Base-by-base conservation (phyloP, 2,888 invertebrate genomes). In the Selenia dentaria region DNA sequence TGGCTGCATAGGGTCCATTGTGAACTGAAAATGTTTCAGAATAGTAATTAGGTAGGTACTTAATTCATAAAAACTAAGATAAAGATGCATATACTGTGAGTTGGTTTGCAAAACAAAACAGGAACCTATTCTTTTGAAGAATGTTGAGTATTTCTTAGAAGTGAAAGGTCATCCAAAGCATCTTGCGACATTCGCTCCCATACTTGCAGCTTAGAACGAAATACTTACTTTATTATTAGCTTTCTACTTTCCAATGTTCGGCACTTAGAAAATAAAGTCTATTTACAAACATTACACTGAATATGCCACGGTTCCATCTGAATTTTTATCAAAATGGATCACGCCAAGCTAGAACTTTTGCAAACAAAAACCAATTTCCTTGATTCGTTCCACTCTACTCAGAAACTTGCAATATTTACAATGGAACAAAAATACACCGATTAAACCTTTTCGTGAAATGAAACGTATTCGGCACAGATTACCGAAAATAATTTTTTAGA, bases 1-100 rank as follows among this genome's bases (percentile, higher is more conserved):
- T 2, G 74, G 63, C 53, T 83, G 87, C 28, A 87, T 63, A 46
- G 80, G 84, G 6, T 89, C 87, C 88, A 89, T 89, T 35, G 40
- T 67, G 40, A 27, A 16, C 59, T 70, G 60, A 11, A 67, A 65
- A 41, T n/a, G n/a, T n/a, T n/a, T n/a, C n/a, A n/a, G n/a, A n/a
- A n/a, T 36, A 3, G 8, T 24, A 8, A 5, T 24, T 24, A 24
- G 1, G 24, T 24, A 8, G 0, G 24, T 24, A 2, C 8, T 18
- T 18, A 18, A 4, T 5, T 4, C 18, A 18, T 18, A 18, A 18
- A 18, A 3, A 18, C 3, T 25, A 8, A 31, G n/a, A 28, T 16
- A n/a, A n/a, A n/a, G n/a, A n/a, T n/a, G n/a, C n/a, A n/a, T n/a
- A n/a, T n/a, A n/a, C n/a, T n/a, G n/a, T n/a, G n/a, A n/a, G n/a